These are phyloP conservation scores for Polydrusus pterygomalis DNA, from an alignment of 2,888 invertebrate species.

Conservation along the genomic window DNA sequence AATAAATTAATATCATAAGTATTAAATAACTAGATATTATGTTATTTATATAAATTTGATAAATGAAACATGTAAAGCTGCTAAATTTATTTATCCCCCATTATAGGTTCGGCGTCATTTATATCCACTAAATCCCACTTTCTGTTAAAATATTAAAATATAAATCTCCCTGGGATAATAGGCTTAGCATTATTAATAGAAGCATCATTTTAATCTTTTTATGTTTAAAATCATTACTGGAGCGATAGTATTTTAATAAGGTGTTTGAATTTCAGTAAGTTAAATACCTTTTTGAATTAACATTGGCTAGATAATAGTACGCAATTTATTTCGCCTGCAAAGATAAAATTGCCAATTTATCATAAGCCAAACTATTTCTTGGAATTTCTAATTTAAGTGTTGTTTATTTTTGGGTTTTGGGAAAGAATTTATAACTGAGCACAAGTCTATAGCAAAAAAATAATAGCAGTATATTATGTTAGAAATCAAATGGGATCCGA, in stretches of 20 bases:
- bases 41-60: not conserved
- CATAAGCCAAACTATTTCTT: too few species aligned
- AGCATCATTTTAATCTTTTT: constrained; percentile 22
- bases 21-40: not conserved
- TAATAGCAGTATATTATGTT: too few species aligned
- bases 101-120: constrained; percentile 14
- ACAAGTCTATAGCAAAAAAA: too few species aligned
- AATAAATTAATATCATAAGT: not conserved
- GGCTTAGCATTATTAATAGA: constrained; percentile 34
- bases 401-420: too few species aligned
- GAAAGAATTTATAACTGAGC: too few species aligned
- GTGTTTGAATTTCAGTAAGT: too few species aligned
- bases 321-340: too few species aligned
- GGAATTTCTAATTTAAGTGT: too few species aligned
- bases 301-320: too few species aligned
- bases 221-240: constrained; percentile 12
- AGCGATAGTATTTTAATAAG: not conserved
- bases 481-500: too few species aligned
- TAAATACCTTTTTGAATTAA: not conserved
- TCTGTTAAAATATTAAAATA: constrained; percentile 30
- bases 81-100: constrained; percentile 3
- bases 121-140: constrained; percentile 11
- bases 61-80: constrained; percentile 6
- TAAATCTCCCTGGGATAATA: constrained; percentile 14
- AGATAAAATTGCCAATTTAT: too few species aligned